Percentiles rank a stretch among this genome's conserved stretches.
These are phyloP conservation scores for Pseudorectes ferrugineus DNA, from an alignment of 2,113 vertebrate species.

Conservation along the genomic window DNA sequence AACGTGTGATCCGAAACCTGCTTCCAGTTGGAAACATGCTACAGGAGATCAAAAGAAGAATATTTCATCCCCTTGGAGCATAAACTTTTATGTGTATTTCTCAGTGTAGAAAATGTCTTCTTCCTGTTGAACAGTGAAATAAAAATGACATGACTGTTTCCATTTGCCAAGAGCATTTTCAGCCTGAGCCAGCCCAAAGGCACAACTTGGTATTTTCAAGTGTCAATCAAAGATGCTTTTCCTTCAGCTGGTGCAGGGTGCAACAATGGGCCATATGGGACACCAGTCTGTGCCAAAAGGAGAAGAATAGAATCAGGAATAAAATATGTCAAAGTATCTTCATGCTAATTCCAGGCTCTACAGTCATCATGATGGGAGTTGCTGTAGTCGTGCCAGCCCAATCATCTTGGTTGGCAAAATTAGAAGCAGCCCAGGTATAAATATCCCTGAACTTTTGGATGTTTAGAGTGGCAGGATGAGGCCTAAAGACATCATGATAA, in stretches of 20 bases:
- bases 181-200: constrained; percentile 49
- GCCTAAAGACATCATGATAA: neutral
- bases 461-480: neutral
- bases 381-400: neutral
- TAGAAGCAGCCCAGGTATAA: constrained; percentile 25
- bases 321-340: neutral
- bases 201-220: constrained; percentile 53
- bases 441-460: neutral
- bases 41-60: neutral
- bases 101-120: neutral
- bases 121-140: constrained; percentile 15
- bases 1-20: neutral
- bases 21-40: neutral
- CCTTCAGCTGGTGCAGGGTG: constrained; percentile 41
- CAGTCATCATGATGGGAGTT: neutral
- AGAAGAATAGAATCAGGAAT: constrained; percentile 37
- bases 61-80: neutral
- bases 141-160: constrained; percentile 2
- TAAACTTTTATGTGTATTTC: neutral
- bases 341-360: neutral
- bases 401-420: neutral
- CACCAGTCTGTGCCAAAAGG: neutral
- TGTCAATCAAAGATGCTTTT: constrained; percentile 49
- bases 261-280: constrained; percentile 56
- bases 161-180: constrained; percentile 49